These are phyloP conservation scores for Erythrolamprus reginae DNA, from an alignment of 2,113 vertebrate species.

Conservation along the genomic window DNA sequence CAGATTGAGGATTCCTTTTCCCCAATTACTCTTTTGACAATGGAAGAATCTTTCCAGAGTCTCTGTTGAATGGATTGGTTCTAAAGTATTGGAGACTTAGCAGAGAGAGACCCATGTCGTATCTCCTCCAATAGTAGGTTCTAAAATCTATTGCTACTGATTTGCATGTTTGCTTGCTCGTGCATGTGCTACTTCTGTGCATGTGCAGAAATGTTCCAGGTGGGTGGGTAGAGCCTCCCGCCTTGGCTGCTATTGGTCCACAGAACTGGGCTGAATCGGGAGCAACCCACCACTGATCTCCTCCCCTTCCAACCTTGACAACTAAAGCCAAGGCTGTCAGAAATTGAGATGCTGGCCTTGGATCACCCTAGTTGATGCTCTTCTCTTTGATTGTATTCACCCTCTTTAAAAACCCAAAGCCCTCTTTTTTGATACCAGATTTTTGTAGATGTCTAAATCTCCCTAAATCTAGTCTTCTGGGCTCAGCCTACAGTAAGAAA, in stretches of 20 bases:
- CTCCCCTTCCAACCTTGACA: background rate
- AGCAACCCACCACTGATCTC: too few relatives aligned
- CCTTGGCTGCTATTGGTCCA: too few relatives aligned
- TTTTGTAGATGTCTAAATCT: background rate
- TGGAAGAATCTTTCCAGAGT: background rate
- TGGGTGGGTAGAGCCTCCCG: too few relatives aligned
- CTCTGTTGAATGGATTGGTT: background rate
- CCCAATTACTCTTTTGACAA: background rate
- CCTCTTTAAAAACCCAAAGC: background rate
- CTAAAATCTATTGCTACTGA: too few relatives aligned
- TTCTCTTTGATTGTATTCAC: background rate
- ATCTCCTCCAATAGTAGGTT: background rate
- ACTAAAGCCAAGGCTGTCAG: background rate
- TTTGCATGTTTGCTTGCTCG: too few relatives aligned
- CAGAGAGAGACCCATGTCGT: background rate
- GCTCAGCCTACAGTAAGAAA: background rate
- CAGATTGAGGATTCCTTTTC: too few relatives aligned
- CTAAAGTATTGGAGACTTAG: background rate
- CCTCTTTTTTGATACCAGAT: background rate
- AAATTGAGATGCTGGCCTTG: background rate
- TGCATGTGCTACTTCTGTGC: too few relatives aligned
- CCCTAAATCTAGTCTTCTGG: background rate
- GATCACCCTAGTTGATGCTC: background rate
- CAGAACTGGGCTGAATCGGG: too few relatives aligned
- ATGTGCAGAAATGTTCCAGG: too few relatives aligned